Evolutionary conservation across 2,888 invertebrate species (phyloP).

Genomic region (Barypeithes pellucidus): DNA sequence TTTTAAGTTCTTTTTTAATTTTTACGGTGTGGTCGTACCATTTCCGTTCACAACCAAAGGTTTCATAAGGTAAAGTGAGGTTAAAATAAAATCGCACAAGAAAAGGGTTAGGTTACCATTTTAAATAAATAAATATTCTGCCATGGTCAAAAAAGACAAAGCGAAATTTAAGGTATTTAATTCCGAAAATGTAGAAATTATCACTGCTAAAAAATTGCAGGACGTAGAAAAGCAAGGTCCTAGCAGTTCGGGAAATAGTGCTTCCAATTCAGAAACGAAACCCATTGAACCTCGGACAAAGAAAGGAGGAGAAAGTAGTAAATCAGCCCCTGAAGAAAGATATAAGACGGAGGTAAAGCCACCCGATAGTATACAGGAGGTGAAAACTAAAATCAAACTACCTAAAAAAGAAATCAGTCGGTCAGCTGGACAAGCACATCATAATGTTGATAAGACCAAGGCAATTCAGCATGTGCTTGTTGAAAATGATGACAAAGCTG

Average conservation of each 20-base stretch:
- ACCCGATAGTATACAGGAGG: neutral
- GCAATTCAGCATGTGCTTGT: neutral
- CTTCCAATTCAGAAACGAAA: neutral
- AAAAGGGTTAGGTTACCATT: neutral
- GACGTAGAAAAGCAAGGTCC: neutral
- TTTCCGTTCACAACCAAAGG: neutral
- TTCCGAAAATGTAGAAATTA: neutral
- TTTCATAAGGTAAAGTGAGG: slow-evolving; percentile 4
- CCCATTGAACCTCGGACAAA: neutral
- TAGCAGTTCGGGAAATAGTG: neutral
- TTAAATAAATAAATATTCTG: neutral
- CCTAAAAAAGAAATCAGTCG: neutral
- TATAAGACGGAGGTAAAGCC: neutral
- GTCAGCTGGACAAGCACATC: neutral
- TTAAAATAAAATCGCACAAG: neutral
- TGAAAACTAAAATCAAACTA: neutral
- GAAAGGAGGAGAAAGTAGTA: neutral
- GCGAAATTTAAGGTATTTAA: neutral
- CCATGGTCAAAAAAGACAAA: neutral
- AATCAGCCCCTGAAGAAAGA: neutral
- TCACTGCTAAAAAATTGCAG: neutral
- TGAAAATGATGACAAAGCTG: neutral
- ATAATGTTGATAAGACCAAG: neutral
- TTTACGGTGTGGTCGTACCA: neutral
- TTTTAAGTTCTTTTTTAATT: neutral